A percentile compares a stretch with the other conserved stretches of the same genome.
Evolutionary conservation across 2,797 vertebrate genomes (phyloP).

Genomic region (Eulemur coronatus): DNA sequence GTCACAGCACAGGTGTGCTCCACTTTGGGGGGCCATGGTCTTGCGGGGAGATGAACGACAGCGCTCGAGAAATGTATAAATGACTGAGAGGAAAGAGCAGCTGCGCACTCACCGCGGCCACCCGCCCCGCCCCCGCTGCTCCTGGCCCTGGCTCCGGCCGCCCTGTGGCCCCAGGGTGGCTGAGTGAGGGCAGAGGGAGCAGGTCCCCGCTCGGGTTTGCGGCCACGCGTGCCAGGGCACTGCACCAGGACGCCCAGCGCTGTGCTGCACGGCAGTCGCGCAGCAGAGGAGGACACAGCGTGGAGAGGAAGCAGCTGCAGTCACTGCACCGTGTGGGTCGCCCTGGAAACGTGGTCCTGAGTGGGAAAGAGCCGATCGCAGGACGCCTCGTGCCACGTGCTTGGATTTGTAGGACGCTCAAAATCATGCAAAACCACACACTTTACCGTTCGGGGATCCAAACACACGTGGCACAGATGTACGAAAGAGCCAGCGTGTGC

Average conservation of each 20-base stretch:
- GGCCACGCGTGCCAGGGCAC: not conserved
- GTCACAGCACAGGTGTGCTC: not conserved
- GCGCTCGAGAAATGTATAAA: not conserved
- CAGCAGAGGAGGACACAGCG: rapidly evolving
- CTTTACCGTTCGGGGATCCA: rapidly evolving
- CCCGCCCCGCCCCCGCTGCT: rapidly evolving
- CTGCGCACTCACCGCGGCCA: rapidly evolving
- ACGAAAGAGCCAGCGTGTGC: not conserved
- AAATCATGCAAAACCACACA: not conserved
- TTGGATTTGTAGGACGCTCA: not conserved
- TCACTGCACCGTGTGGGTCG: too few relatives aligned
- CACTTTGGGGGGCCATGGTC: not conserved
- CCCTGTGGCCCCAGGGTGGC: too few relatives aligned
- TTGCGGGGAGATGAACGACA: not conserved
- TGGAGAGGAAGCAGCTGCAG: rapidly evolving
- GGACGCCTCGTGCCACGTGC: rapidly evolving
- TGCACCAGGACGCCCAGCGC: rapidly evolving
- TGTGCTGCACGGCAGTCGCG: rapidly evolving
- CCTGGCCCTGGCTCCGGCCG: rapidly evolving
- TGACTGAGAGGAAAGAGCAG: rapidly evolving
- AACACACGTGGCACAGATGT: not conserved
- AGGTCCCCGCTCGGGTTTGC: rapidly evolving
- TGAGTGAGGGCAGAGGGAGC: not conserved
- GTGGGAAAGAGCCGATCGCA: rapidly evolving
- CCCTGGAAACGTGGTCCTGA: not conserved